A percentile compares a stretch with the other conserved stretches of the same genome.
Conservation (phyloP, 1,140 invertebrate genomes). For the Myzus persicae region DNA sequence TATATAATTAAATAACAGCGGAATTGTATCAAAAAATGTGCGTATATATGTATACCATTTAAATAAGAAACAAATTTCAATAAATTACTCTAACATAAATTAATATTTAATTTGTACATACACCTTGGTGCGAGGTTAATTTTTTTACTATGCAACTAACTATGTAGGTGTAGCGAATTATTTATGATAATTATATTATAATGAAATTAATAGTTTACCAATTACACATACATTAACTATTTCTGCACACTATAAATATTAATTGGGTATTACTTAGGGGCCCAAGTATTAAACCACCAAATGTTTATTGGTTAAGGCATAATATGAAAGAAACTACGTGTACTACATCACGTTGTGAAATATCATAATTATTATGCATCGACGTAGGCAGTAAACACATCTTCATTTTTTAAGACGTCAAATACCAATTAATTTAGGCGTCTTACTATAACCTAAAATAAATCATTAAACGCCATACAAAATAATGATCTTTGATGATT, state of each 20-base stretch:
- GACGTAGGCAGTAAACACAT: background rate
- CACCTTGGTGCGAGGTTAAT: background rate
- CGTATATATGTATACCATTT: background rate
- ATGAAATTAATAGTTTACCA: background rate
- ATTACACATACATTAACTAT: background rate
- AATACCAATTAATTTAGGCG: background rate
- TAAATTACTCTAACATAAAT: background rate
- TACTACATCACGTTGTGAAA: background rate
- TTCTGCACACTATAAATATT: background rate
- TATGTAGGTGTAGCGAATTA: background rate
- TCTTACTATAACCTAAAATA: background rate
- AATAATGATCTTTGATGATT: background rate
- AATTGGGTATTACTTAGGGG: too few species aligned
- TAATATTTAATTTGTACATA: background rate
- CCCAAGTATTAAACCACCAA: background rate
- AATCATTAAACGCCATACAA: background rate
- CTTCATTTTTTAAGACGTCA: background rate
- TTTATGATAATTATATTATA: background rate
- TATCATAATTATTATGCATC: background rate
- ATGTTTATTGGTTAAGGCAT: background rate
- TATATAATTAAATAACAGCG: background rate
- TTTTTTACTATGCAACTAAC: background rate
- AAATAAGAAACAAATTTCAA: background rate
- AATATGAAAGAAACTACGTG: background rate
- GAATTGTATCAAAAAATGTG: background rate